These are phyloP conservation scores for Leptinotarsa lineolata DNA, from an alignment of 1,140 invertebrate species.

Conservation along the genomic window DNA sequence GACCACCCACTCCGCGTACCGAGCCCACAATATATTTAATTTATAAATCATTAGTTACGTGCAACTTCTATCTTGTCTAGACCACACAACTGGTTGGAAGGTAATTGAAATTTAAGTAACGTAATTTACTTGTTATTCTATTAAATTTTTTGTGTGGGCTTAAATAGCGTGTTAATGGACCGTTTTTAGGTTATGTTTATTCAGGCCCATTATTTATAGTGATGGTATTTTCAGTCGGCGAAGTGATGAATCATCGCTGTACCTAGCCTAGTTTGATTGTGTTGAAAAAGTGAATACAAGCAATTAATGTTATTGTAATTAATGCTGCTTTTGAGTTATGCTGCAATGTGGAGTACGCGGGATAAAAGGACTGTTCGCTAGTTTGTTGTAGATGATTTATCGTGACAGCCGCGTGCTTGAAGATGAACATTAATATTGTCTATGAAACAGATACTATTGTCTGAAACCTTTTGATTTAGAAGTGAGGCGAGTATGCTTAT, in stretches of 20 bases:
- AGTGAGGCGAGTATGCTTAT: too few species aligned
- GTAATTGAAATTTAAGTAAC: slow-evolving; percentile 9
- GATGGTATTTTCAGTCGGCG: neutral
- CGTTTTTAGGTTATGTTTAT: slow-evolving; percentile 6
- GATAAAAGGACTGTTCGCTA: too few species aligned
- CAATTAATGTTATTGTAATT: neutral
- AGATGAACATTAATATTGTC: too few species aligned
- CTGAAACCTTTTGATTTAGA: too few species aligned
- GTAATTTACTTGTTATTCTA: slow-evolving; percentile 6
- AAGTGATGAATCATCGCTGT: neutral
- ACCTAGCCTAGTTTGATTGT: neutral
- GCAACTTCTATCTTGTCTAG: slow-evolving; percentile 8
- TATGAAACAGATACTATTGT: too few species aligned
- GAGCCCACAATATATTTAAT: slow-evolving; percentile 1
- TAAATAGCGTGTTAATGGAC: slow-evolving; percentile 6
- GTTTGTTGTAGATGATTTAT: too few species aligned
- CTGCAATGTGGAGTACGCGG: too few species aligned
- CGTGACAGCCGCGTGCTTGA: too few species aligned
- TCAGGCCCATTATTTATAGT: neutral
- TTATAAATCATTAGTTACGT: neutral
- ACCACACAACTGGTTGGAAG: neutral
- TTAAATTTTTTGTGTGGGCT: slow-evolving; percentile 3
- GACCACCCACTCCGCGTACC: neutral
- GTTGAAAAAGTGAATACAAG: neutral
- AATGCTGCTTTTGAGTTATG: too few species aligned